These are phyloP conservation scores for Apodemus sylvaticus DNA, from an alignment of 2,113 vertebrate genomes.

Conservation along the genomic window DNA sequence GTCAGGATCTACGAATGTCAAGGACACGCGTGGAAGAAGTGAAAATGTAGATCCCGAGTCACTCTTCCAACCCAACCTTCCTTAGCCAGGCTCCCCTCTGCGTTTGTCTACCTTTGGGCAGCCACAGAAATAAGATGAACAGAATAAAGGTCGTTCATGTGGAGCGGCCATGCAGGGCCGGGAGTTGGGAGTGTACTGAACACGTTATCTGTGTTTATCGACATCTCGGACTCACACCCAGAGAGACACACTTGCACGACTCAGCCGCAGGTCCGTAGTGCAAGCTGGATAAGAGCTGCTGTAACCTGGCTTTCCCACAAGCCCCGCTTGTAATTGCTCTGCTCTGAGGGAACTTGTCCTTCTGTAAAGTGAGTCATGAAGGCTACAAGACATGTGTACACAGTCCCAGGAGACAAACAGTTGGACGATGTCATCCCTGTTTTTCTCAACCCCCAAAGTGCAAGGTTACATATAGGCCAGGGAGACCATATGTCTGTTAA, in stretches of 20 bases:
- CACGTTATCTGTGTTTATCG: neutral
- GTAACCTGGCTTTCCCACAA: neutral
- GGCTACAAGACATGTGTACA: neutral
- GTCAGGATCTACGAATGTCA: neutral
- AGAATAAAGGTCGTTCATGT: neutral
- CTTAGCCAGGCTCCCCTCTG: neutral
- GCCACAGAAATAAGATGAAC: neutral
- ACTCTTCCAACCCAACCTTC: neutral
- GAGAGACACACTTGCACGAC: neutral
- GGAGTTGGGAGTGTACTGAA: too few relatives aligned
- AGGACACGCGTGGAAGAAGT: neutral
- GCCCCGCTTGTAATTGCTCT: neutral
- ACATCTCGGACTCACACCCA: neutral
- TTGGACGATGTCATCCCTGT: rapidly evolving
- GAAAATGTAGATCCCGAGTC: neutral
- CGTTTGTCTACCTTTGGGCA: neutral
- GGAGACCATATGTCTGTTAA: constrained; percentile 14
- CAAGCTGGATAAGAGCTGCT: neutral
- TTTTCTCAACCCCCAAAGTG: neutral
- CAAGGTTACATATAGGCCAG: constrained; percentile 8
- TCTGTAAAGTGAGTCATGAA: neutral
- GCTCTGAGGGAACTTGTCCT: neutral
- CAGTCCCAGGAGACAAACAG: neutral
- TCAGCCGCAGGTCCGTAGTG: neutral
- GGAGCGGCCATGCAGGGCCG: neutral